These are phyloP conservation scores for Pollenia angustigena DNA, from an alignment of 2,888 invertebrate genomes.

Conservation along the genomic window DNA sequence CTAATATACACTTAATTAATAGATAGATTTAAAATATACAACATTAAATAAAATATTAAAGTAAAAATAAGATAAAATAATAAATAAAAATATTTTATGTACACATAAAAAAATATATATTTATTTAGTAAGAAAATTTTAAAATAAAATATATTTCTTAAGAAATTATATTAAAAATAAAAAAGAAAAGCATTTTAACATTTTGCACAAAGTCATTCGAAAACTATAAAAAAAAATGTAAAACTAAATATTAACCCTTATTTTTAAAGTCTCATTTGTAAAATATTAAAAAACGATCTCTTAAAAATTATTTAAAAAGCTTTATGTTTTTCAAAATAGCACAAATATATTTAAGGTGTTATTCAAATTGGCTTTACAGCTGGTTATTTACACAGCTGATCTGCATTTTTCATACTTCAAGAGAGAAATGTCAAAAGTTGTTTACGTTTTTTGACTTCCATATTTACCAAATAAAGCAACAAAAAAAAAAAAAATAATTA, in stretches of 20 bases:
- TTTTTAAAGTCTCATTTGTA: constrained; percentile 41
- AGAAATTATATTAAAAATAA: constrained; percentile 14
- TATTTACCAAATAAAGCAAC: too few relatives aligned
- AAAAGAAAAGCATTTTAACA: constrained; percentile 27
- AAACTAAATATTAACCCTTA: neutral
- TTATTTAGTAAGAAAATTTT: constrained; percentile 1
- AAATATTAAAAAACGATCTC: constrained; percentile 1
- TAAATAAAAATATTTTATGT: constrained; percentile 25
- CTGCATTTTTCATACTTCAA: too few relatives aligned
- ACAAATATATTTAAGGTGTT: constrained; percentile 5
- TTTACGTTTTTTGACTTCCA: too few relatives aligned
- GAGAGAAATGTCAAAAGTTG: too few relatives aligned
- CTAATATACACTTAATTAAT: constrained; percentile 66
- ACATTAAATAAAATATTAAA: constrained; percentile 39
- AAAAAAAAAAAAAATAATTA: too few relatives aligned
- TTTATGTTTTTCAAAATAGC: constrained; percentile 12
- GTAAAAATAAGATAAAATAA: neutral
- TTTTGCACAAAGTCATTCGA: constrained; percentile 64
- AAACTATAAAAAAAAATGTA: constrained; percentile 18
- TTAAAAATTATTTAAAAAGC: neutral
- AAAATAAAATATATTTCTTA: constrained; percentile 7
- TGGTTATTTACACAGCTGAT: too few relatives aligned
- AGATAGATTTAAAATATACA: constrained; percentile 72
- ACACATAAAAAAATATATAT: constrained; percentile 23
- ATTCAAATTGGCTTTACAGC: neutral